Percentiles rank a stretch among this genome's conserved stretches.
These are phyloP conservation scores for Barypeithes pellucidus DNA, from an alignment of 2,888 invertebrate species.

Conservation along the genomic window DNA sequence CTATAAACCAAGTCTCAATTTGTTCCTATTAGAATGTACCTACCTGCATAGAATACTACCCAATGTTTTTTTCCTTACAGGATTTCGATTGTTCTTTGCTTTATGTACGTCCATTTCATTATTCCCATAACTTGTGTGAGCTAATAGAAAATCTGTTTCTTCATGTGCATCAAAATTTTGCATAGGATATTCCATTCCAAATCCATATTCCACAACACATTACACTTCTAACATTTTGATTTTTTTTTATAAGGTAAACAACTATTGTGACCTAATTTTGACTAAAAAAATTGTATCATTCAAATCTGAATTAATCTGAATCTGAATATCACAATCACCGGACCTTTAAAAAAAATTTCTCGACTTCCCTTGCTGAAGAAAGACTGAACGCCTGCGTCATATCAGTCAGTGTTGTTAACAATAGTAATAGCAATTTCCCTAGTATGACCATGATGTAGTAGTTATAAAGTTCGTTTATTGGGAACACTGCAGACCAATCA, in stretches of 20 bases:
- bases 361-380: too few relatives aligned
- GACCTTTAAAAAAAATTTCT: constrained; percentile 8
- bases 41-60: constrained; percentile 67
- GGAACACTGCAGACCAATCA: neutral
- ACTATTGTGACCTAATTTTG: neutral
- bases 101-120: constrained; percentile 68
- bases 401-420: neutral
- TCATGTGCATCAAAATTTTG: constrained; percentile 70
- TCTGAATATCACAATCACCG: too few relatives aligned
- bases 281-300: neutral
- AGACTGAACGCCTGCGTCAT: neutral
- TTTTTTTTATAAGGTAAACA: neutral
- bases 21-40: constrained; percentile 25
- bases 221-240: constrained; percentile 4
- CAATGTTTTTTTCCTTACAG: constrained; percentile 64
- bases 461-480: neutral
- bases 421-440: neutral
- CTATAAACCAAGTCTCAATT: too few relatives aligned
- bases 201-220: constrained; percentile 36
- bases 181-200: constrained; percentile 70
- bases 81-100: constrained; percentile 64
- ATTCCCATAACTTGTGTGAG: constrained; percentile 66
- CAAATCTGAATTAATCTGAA: neutral
- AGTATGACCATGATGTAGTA: too few relatives aligned
- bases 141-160: constrained; percentile 70